phyloP scores from a whole-genome alignment of 2,797 vertebrate genomes.

The Silurus lanzhouensis region DNA sequence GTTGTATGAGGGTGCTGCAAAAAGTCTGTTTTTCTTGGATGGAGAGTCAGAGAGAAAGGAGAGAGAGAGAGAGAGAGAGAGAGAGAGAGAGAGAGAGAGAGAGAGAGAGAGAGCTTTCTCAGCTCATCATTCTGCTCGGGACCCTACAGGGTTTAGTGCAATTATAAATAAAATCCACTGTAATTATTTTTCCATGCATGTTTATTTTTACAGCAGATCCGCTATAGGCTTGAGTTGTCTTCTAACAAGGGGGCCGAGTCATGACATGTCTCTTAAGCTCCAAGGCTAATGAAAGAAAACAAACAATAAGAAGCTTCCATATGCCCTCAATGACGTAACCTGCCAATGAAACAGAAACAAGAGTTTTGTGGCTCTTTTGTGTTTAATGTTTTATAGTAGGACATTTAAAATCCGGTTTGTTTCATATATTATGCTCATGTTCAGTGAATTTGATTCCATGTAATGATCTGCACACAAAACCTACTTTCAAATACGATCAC shows the following conservation, averaged over 20 bases:
- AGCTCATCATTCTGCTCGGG: slow-evolving; percentile 36
- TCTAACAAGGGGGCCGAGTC: slow-evolving; percentile 34
- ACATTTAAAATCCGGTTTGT: not conserved
- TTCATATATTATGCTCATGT: not conserved
- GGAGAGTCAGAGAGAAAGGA: slow-evolving; percentile 31
- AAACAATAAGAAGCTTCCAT: slow-evolving; percentile 41
- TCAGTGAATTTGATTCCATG: not conserved
- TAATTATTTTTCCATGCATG: slow-evolving; percentile 58
- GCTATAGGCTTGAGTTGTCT: slow-evolving; percentile 42
- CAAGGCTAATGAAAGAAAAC: slow-evolving; percentile 59
- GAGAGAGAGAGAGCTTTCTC: slow-evolving; percentile 33
- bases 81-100: not conserved
- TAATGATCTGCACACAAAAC: not conserved
- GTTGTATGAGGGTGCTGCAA: slow-evolving; percentile 39
- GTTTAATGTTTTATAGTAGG: slow-evolving; percentile 8
- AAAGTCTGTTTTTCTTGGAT: slow-evolving; percentile 49
- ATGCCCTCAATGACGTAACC: slow-evolving; percentile 32
- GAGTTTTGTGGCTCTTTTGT: not conserved
- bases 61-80: slow-evolving; percentile 22
- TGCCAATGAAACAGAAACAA: slow-evolving; percentile 21
- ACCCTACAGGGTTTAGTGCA: slow-evolving; percentile 43
- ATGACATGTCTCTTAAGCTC: slow-evolving; percentile 34
- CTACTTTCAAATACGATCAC: not conserved
- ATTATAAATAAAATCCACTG: slow-evolving; percentile 50
- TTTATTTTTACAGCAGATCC: slow-evolving; percentile 52